phyloP scores from a whole-genome alignment of 2,888 invertebrate species.

The Trisateles emortualis region DNA sequence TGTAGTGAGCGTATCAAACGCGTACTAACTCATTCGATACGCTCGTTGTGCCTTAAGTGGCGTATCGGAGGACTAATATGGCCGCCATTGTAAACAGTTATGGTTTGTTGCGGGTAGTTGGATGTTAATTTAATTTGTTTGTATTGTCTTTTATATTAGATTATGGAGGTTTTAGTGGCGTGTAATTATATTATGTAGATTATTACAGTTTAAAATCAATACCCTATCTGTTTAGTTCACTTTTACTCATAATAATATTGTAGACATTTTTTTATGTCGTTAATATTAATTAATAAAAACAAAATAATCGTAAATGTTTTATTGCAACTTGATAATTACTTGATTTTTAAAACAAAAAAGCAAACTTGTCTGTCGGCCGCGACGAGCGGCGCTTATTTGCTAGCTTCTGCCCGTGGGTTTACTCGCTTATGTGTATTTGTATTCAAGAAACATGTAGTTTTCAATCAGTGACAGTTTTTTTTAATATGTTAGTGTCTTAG shows the following conservation, averaged over 20 bases:
- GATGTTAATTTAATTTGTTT: background rate
- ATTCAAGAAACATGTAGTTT: too few relatives aligned
- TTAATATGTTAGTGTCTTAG: too few relatives aligned
- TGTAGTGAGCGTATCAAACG: constrained; percentile 24
- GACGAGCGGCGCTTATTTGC: background rate
- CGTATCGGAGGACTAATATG: constrained; percentile 20
- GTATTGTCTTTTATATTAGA: background rate
- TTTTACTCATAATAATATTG: too few relatives aligned
- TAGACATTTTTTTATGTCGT: constrained; percentile 3
- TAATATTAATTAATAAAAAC: constrained; percentile 15
- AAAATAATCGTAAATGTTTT: constrained; percentile 29
- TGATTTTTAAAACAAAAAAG: constrained; percentile 4
- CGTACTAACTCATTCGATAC: constrained; percentile 20
- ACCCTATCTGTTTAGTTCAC: constrained; percentile 1
- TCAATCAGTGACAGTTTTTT: too few relatives aligned
- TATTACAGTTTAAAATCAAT: constrained; percentile 5
- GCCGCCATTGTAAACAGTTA: background rate
- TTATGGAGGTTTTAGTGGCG: background rate
- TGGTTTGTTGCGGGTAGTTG: background rate
- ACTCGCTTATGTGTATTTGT: too few relatives aligned
- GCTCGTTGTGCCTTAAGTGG: constrained; percentile 18
- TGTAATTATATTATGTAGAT: too few relatives aligned
- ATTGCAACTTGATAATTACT: constrained; percentile 17
- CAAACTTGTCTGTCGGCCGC: too few relatives aligned
- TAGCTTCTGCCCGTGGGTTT: too few relatives aligned